phyloP scores from a whole-genome alignment of 2,797 vertebrate genomes.

The Schizothorax lantsangensis region DNA sequence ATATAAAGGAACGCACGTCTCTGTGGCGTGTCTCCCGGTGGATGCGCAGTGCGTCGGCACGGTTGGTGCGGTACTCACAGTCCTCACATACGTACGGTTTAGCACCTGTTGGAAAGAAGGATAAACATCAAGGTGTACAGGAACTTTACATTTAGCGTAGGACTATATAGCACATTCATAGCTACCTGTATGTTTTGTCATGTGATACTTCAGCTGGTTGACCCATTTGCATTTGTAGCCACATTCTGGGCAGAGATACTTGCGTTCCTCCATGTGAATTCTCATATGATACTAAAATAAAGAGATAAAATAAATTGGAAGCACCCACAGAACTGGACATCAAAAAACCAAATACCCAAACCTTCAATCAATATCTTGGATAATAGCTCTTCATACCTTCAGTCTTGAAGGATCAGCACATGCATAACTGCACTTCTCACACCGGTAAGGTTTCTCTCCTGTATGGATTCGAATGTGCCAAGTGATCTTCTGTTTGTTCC shows the following conservation, averaged over 20 bases:
- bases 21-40: conserved; percentile 91
- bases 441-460: conserved; percentile 95
- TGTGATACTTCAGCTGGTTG: conserved; percentile 98
- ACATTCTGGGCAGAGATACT: conserved; percentile 95
- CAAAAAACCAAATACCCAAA: not conserved
- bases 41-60: conserved; percentile 89
- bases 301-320: not conserved
- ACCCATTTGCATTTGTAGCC: conserved; percentile 99
- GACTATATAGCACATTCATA: not conserved
- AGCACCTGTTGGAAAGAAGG: conserved; percentile 77
- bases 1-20: conserved; percentile 89
- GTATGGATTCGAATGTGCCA: conserved; percentile 98
- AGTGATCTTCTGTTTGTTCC: conserved; percentile 96
- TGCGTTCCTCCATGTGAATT: conserved; percentile 95
- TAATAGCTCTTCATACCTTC: conserved; percentile 82
- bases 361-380: not conserved
- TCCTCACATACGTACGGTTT: conserved; percentile 89
- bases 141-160: not conserved
- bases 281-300: conserved; percentile 92
- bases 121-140: not conserved
- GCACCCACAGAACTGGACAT: not conserved
- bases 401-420: conserved; percentile 92
- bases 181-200: conserved; percentile 97
- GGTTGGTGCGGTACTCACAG: conserved; percentile 93
- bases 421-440: conserved; percentile 90